phyloP scores from a whole-genome alignment of 2,797 vertebrate genomes.

The Acanthurus tractus region DNA sequence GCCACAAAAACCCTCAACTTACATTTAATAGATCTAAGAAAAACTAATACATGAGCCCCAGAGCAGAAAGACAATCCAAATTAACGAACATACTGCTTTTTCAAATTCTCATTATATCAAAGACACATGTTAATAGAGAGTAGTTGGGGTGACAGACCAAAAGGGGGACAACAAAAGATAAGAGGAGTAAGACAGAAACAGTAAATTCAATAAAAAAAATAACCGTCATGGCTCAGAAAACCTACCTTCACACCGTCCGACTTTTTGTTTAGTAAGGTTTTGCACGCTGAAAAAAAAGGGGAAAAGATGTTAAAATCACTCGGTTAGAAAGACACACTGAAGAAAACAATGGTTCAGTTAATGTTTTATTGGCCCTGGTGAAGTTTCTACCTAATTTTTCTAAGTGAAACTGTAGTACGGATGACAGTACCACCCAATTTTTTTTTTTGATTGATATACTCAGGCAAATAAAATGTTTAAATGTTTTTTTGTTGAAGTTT shows the following conservation, averaged over 20 bases:
- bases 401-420: neutral
- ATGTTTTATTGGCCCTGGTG: neutral
- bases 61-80: constrained; percentile 17
- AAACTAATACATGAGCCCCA: constrained; percentile 26
- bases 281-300: constrained; percentile 91
- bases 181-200: constrained; percentile 33
- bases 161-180: constrained; percentile 31
- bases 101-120: constrained; percentile 17
- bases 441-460: neutral
- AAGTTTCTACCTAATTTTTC: neutral
- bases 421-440: neutral
- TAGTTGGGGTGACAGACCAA: constrained; percentile 33
- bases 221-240: constrained; percentile 16
- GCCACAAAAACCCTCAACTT: constrained; percentile 13
- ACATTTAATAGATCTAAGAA: constrained; percentile 11
- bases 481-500: neutral
- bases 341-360: neutral
- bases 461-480: neutral
- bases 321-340: neutral
- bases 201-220: constrained; percentile 10
- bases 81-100: constrained; percentile 19
- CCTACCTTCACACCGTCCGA: constrained; percentile 99
- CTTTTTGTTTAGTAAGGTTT: constrained; percentile 98
- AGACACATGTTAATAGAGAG: constrained; percentile 39
- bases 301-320: constrained; percentile 11